These are phyloP conservation scores for Drosophila mauritiana DNA, from an alignment of 1,140 invertebrate genomes.

Conservation along the genomic window DNA sequence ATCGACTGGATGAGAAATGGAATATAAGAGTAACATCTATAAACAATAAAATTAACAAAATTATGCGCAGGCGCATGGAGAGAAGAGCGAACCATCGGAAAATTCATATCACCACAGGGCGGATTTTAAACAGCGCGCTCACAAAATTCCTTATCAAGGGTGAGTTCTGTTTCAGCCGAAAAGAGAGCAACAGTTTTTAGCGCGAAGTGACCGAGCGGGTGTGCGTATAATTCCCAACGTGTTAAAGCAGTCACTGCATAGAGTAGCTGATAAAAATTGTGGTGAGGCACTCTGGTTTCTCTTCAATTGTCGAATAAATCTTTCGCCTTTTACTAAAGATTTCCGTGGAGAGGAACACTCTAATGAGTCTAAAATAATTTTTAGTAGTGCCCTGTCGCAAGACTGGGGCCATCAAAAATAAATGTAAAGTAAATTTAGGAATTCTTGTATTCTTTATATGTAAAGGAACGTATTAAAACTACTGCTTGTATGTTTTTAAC, in stretches of 20 bases:
- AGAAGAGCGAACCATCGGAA: too few species aligned
- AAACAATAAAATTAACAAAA: too few species aligned
- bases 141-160: background rate
- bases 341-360: constrained; percentile 84
- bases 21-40: background rate
- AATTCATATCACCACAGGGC: background rate
- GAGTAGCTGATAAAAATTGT: constrained; percentile 48
- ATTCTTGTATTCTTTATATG: too few species aligned
- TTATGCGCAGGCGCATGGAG: background rate
- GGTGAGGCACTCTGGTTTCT: constrained; percentile 79
- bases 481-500: constrained; percentile 22
- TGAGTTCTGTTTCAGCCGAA: constrained; percentile 15
- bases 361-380: constrained; percentile 84
- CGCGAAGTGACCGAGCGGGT: too few species aligned
- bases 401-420: constrained; percentile 64
- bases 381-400: constrained; percentile 73
- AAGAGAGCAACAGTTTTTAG: constrained; percentile 25
- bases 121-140: background rate
- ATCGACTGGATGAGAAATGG: too few species aligned
- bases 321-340: constrained; percentile 86
- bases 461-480: background rate
- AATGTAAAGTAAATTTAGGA: constrained; percentile 13
- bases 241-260: constrained; percentile 11
- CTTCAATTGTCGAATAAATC: constrained; percentile 85
- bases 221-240: constrained; percentile 53